Base-by-base conservation (phyloP, 2,113 vertebrate genomes). In the Rutilus rutilus region DNA sequence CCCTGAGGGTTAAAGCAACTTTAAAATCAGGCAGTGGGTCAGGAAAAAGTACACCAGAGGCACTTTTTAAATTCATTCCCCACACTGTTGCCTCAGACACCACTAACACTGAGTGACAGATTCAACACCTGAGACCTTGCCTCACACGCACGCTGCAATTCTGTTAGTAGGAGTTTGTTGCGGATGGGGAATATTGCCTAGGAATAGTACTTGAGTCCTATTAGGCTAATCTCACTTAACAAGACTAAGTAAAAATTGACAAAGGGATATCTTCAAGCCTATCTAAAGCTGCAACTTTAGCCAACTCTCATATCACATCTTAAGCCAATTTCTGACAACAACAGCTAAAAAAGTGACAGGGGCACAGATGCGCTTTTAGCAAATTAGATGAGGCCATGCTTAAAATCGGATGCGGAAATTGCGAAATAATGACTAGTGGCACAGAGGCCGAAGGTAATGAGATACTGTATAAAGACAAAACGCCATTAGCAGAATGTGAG, bases 101-200 rank as follows among this genome's bases (percentile, higher is more conserved):
- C 79, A 21, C 39, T n/a, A 45, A 45, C 30, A 52, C 59, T 5
- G 57, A 30, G n/a, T 57, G 79, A 83, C 87, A 74, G 15, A 30
- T 79, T 30, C 75, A 45, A 50, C 82, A 84, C 75, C 76, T 62
- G 54, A 74, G 86, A 71, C 76, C 67, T 80, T 10, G 75, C 33
- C 81, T 86, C 80, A 83, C 42, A 30, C 25, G 21, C 79, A 36
- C 11, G 1, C 62, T 82, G 78, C 14, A 50, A 62, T 50, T 8
- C 10, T n/a, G n/a, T 33, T 65, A 30, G 59, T 11, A 64, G 59
- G 12, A 39, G 2, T 21, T 57, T 57, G 14, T 50, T 15, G 54
- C 54, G n/a, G 54, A 39, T 39, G 52, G 30, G 19, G 19, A 78
- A 60, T 78, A 39, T 27, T 80, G 23, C 57, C 36, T 57, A 50